Evolutionary conservation across 2,888 invertebrate species (phyloP).

Genomic region (Morpho deidamia): DNA sequence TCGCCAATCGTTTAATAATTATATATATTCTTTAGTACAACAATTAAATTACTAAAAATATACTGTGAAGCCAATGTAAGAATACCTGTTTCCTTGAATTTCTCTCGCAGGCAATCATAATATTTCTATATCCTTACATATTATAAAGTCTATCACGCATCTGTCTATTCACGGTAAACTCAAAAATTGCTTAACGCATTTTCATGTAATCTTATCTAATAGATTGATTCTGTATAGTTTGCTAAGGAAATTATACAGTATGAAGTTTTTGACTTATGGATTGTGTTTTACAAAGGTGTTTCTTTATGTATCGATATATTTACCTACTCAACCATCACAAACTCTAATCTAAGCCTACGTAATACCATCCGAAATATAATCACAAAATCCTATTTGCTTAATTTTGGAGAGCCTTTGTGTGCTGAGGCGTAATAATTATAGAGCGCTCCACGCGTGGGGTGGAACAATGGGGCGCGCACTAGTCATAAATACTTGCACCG

Average conservation of each 20-base stretch:
- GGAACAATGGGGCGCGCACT: slow-evolving; percentile 6
- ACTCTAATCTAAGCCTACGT: too few relatives aligned
- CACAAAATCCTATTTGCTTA: slow-evolving; percentile 23
- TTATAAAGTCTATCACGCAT: not conserved
- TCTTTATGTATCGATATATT: too few relatives aligned
- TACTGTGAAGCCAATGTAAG: too few relatives aligned
- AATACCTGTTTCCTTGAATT: too few relatives aligned
- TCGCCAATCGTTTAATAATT: too few relatives aligned
- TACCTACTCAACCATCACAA: too few relatives aligned
- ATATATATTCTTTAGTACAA: too few relatives aligned
- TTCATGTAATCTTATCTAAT: not conserved
- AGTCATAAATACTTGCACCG: slow-evolving; percentile 4
- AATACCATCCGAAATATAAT: slow-evolving; percentile 10
- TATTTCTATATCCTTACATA: not conserved
- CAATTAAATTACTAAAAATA: too few relatives aligned
- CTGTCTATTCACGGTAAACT: not conserved
- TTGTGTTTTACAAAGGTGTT: too few relatives aligned
- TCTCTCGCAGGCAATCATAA: too few relatives aligned
- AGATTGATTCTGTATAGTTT: not conserved
- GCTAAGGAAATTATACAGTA: not conserved
- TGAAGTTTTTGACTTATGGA: too few relatives aligned
- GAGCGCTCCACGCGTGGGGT: slow-evolving; percentile 16
- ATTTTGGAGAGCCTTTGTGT: slow-evolving; percentile 19
- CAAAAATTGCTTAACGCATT: not conserved
- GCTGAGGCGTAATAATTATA: slow-evolving; percentile 19